These are phyloP conservation scores for Pluvialis apricaria DNA, from an alignment of 2,113 vertebrate species.

Conservation along the genomic window DNA sequence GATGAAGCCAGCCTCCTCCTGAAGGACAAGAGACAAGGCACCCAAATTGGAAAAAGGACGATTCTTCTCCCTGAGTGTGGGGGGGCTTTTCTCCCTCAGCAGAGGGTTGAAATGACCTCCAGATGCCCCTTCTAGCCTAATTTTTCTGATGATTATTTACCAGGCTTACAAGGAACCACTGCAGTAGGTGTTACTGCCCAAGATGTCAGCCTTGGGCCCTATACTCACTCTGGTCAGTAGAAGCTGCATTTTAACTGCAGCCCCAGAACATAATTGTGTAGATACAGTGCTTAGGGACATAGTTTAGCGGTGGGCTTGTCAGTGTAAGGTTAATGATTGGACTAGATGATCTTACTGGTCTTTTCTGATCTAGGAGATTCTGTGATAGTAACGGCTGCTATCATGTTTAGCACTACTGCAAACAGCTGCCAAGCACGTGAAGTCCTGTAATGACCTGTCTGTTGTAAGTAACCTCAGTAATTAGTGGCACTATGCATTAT, in stretches of 20 bases:
- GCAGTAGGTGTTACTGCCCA: neutral
- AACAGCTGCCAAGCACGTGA: neutral
- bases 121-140: neutral
- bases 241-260: neutral
- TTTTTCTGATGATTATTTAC: neutral
- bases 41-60: neutral
- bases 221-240: neutral
- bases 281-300: no score
- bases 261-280: neutral
- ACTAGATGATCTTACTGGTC: no score
- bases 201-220: neutral
- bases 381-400: neutral
- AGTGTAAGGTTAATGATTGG: no score
- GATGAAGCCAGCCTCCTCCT: neutral
- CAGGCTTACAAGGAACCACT: neutral
- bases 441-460: neutral
- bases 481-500: neutral
- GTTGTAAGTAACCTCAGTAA: neutral
- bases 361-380: no score
- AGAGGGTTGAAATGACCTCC: neutral
- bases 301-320: no score
- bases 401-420: neutral
- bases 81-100: neutral
- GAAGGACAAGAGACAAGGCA: neutral
- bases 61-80: neutral